Base-by-base conservation (phyloP, 1,140 invertebrate species). In the Drosophila serrata region DNA sequence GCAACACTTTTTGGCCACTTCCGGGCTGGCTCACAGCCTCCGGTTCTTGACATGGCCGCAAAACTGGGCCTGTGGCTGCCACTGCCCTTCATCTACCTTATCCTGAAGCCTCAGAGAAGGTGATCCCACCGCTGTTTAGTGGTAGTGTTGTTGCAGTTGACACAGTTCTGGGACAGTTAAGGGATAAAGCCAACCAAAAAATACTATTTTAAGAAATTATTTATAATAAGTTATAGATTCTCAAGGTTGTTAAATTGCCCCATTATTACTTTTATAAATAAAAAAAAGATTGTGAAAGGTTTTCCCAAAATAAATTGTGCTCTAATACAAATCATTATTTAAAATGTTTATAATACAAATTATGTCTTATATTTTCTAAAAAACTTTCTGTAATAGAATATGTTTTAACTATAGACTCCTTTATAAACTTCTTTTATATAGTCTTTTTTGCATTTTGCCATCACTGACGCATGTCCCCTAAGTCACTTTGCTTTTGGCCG, bases 1-100 rank as follows among this genome's bases (percentile, higher is more conserved):
- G 60, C 60, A 67, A 65, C 55, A 67, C 70, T 76, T 74, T 49
- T 40, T 31, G 37, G 35, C 59, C 37, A 59, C 60, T 64, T 57
- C 70, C 55, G 53, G 27, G 9, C 53, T 43, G 39, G n/a, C 51
- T 37, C n/a, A 49, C 46, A 49, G 27, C 27, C 27, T 12, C 22
- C 31, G 22, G 19, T n/a, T 15, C 29, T 22, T 39, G 74, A 43
- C 69, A 64, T 31, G 27, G 59, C 57, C 72, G 22, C 72, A 75
- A 58, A 64, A 56, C 48, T 69, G 62, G 33, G 42, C 64, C 68
- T 48, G 68, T 31, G 67, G 29, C 65, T 59, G 1, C 13, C 1
- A 3, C 6, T 11, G 13, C 42, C 22, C 11, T 43, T 24, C n/a
- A 31, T 3, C 35, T 17, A 6, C 19, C 40, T 53, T 55, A 29